phyloP scores from a whole-genome alignment of 1,140 invertebrate species.

The Ganaspis sp. region DNA sequence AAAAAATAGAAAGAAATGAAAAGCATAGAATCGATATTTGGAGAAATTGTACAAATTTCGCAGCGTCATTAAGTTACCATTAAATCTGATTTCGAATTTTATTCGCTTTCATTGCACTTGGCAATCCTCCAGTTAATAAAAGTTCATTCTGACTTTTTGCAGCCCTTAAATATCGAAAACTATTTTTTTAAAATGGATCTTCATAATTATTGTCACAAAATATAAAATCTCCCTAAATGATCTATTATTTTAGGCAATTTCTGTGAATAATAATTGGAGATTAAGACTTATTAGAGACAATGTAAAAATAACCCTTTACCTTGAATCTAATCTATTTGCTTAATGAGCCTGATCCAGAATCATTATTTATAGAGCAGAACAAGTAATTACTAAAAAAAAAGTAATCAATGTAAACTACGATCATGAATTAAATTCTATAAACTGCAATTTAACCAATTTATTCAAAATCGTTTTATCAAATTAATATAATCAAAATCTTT shows the following conservation, averaged over 20 bases:
- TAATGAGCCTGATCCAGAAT: constrained; percentile 14
- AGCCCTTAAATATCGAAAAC: too few species aligned
- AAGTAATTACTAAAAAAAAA: neutral
- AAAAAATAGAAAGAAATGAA: too few species aligned
- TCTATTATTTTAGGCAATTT: too few species aligned
- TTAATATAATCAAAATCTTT: too few species aligned
- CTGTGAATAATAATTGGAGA: too few species aligned
- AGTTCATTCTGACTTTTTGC: neutral
- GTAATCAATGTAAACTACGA: neutral
- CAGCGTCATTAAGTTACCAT: neutral
- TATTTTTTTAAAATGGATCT: neutral
- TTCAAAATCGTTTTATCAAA: too few species aligned
- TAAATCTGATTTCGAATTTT: neutral
- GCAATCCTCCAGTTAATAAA: neutral
- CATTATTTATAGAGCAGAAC: constrained; percentile 9
- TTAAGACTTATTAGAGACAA: too few species aligned
- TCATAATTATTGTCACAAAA: neutral
- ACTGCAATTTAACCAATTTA: too few species aligned
- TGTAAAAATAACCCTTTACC: constrained; percentile 17
- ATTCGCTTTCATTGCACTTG: neutral
- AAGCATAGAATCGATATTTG: too few species aligned
- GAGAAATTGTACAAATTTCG: neutral
- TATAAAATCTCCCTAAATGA: too few species aligned
- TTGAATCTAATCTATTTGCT: constrained; percentile 19
- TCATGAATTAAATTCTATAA: too few species aligned